Percentiles rank a stretch among this genome's conserved stretches.
Conservation (phyloP, 1,140 invertebrate genomes). For the Drosophila yakuba region DNA sequence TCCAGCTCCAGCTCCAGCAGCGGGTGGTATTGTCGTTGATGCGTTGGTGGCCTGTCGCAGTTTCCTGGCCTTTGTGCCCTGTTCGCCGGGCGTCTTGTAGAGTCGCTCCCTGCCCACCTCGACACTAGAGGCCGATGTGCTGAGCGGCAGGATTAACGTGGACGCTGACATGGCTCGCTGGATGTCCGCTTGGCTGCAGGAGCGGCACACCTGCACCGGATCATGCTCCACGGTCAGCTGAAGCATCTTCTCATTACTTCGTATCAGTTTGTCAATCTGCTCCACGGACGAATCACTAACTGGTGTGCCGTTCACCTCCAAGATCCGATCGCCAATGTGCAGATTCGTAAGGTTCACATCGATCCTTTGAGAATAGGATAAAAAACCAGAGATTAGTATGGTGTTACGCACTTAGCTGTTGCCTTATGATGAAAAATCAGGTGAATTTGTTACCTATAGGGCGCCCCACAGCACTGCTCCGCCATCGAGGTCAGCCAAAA, state of each 20-base stretch:
- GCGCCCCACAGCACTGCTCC: slow-evolving; percentile 77
- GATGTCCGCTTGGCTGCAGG: slow-evolving; percentile 79
- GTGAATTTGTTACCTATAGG: slow-evolving; percentile 73
- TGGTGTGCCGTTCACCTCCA: slow-evolving; percentile 96
- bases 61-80: slow-evolving; percentile 47
- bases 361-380: slow-evolving; percentile 86
- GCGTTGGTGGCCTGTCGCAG: slow-evolving; percentile 55
- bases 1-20: neutral
- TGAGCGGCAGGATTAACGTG: slow-evolving; percentile 64
- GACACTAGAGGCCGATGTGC: slow-evolving; percentile 76
- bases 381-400: neutral
- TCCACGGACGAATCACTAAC: slow-evolving; percentile 91
- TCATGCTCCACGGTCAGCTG: slow-evolving; percentile 94
- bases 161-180: slow-evolving; percentile 67
- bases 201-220: slow-evolving; percentile 88
- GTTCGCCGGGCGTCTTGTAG: slow-evolving; percentile 53
- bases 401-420: neutral
- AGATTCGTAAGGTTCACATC: slow-evolving; percentile 93
- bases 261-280: slow-evolving; percentile 91
- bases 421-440: neutral
- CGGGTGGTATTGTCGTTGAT: slow-evolving; percentile 18
- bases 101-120: slow-evolving; percentile 69
- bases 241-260: slow-evolving; percentile 89
- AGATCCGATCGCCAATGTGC: slow-evolving; percentile 95
- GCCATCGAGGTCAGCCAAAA: slow-evolving; percentile 78